A percentile compares a stretch with the other conserved stretches of the same genome.
phyloP scores from a whole-genome alignment of 1,140 invertebrate genomes.

The Tetramorium simillimum region DNA sequence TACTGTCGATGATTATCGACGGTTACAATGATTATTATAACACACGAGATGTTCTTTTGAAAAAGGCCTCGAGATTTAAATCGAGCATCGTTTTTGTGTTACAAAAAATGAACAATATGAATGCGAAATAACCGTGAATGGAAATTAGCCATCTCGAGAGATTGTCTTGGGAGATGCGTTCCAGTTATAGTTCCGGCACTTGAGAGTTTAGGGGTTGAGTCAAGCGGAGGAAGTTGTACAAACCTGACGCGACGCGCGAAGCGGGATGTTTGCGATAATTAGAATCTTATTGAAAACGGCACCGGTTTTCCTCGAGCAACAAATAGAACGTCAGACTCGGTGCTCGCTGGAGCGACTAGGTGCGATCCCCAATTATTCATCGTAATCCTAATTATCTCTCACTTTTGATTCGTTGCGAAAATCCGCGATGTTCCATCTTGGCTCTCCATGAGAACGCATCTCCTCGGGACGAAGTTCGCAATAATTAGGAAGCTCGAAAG shows the following conservation, averaged over 20 bases:
- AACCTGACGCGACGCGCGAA: conserved; percentile 48
- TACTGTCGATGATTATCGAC: not conserved
- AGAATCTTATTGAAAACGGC: conserved; percentile 54
- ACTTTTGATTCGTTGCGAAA: conserved; percentile 65
- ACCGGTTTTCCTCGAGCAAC: conserved; percentile 16
- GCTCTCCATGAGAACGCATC: conserved; percentile 52
- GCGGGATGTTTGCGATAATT: conserved; percentile 62
- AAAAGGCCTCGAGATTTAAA: not conserved
- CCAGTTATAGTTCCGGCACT: conserved; percentile 39
- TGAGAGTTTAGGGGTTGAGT: conserved; percentile 42
- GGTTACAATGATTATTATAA: not conserved
- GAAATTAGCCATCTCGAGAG: conserved; percentile 38
- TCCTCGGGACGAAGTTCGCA: conserved; percentile 46
- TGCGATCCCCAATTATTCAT: conserved; percentile 65
- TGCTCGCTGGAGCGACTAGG: conserved; percentile 50
- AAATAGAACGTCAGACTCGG: conserved; percentile 20
- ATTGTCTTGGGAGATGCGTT: conserved; percentile 41
- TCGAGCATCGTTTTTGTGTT: not conserved
- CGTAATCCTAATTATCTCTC: conserved; percentile 73
- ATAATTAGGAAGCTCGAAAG: conserved; percentile 68
- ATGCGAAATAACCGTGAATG: conserved; percentile 24
- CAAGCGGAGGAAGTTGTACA: conserved; percentile 41
- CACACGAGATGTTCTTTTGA: too few relatives aligned
- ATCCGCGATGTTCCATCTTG: conserved; percentile 44
- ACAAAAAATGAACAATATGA: not conserved